These are phyloP conservation scores for Balanococcus diminutus DNA, from an alignment of 2,888 invertebrate genomes.

Conservation along the genomic window DNA sequence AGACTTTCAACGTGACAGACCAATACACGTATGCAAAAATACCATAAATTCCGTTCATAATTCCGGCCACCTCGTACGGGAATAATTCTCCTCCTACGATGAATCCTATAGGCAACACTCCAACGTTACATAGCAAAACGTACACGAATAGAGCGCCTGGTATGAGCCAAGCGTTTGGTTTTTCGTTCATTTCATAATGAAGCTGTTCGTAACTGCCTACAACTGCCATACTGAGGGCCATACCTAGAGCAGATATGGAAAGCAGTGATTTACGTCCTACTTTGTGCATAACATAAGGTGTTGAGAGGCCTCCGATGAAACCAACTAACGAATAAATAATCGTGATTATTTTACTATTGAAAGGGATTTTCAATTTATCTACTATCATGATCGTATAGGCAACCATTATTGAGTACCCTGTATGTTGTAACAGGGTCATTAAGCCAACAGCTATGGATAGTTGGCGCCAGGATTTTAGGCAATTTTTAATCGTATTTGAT, in stretches of 20 bases:
- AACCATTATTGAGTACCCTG: slow-evolving; percentile 15
- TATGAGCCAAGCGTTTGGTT: slow-evolving; percentile 26
- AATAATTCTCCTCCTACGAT: slow-evolving; percentile 37
- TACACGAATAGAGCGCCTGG: not conserved
- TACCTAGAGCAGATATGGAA: not conserved
- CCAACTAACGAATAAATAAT: not conserved
- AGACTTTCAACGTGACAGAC: not conserved
- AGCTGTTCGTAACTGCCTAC: not conserved
- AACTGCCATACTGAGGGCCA: not conserved
- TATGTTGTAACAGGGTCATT: not conserved
- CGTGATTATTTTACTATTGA: not conserved
- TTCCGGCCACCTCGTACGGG: slow-evolving; percentile 33
- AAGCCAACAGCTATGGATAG: slow-evolving; percentile 9
- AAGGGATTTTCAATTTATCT: not conserved
- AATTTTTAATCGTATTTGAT: not conserved
- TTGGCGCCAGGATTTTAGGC: not conserved
- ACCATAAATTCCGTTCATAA: slow-evolving; percentile 6
- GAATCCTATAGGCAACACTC: slow-evolving; percentile 23
- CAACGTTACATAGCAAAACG: slow-evolving; percentile 7
- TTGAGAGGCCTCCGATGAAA: not conserved
- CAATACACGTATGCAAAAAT: not conserved
- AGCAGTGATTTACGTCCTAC: not conserved
- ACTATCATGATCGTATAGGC: slow-evolving; percentile 15
- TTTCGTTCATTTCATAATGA: not conserved
- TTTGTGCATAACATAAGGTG: slow-evolving; percentile 26